phyloP scores from a whole-genome alignment of 2,797 vertebrate species.

The Rhinichthys osculus region DNA sequence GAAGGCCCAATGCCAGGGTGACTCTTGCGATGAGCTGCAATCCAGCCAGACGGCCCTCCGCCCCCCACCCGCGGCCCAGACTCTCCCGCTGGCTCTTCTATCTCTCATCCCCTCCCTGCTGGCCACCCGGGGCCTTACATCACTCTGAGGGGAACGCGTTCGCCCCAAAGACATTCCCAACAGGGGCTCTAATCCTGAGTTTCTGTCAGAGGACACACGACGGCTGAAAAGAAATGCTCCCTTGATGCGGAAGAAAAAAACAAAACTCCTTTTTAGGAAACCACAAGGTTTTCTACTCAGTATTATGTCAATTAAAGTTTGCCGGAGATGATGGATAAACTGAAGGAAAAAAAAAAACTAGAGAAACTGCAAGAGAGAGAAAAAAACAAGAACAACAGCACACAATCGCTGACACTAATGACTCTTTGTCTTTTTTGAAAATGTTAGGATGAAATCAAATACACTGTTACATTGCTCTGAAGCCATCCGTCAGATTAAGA shows the following conservation, averaged over 20 bases:
- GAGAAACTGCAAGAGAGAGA: background rate
- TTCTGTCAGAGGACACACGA: slow-evolving; percentile 56
- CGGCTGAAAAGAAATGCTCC: slow-evolving; percentile 58
- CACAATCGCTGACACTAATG: slow-evolving; percentile 12
- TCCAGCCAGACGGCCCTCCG: slow-evolving; percentile 70
- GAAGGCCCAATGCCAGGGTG: slow-evolving; percentile 84
- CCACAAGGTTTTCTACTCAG: slow-evolving; percentile 36
- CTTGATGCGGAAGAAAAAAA: slow-evolving; percentile 59
- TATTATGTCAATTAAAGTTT: slow-evolving; percentile 32
- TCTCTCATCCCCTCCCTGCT: slow-evolving; percentile 73
- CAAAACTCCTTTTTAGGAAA: slow-evolving; percentile 58
- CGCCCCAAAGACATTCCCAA: slow-evolving; percentile 53
- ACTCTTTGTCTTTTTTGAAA: slow-evolving; percentile 19
- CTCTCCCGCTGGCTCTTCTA: slow-evolving; percentile 67
- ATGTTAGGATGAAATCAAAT: slow-evolving; percentile 34
- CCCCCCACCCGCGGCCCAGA: slow-evolving; percentile 34
- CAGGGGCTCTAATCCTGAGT: slow-evolving; percentile 47
- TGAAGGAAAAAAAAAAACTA: background rate
- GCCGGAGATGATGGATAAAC: slow-evolving; percentile 34
- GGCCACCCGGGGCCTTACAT: slow-evolving; percentile 64
- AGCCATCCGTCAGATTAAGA: slow-evolving; percentile 6
- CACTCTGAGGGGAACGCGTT: slow-evolving; percentile 73
- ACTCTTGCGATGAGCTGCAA: slow-evolving; percentile 78
- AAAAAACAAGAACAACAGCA: background rate
- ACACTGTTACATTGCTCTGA: slow-evolving; percentile 2